phyloP scores from a whole-genome alignment of 1,140 invertebrate genomes.

The Ditylenchus dipsaci region DNA sequence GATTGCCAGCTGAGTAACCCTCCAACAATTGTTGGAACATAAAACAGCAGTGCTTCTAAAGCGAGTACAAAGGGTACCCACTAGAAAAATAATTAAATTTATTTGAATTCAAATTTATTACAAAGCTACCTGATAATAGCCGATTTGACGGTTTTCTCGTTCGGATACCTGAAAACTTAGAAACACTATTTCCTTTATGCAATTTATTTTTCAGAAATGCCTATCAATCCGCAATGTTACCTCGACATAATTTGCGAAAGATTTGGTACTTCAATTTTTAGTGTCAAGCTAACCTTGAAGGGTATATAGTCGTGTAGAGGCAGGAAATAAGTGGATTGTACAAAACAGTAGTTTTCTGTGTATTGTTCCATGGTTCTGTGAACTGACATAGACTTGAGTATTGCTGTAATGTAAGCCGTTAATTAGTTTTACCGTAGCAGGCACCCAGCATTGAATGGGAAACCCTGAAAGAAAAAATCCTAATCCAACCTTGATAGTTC shows the following conservation, averaged over 20 bases:
- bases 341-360: slow-evolving; percentile 69
- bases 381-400: slow-evolving; percentile 30
- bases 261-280: too few species aligned
- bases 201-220: too few species aligned
- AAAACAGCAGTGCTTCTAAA: slow-evolving; percentile 85
- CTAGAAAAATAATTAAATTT: slow-evolving; percentile 58
- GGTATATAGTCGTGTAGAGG: slow-evolving; percentile 75
- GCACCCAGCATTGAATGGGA: slow-evolving; percentile 51
- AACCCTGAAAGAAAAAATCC: slow-evolving; percentile 15
- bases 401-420: neutral
- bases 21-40: slow-evolving; percentile 89
- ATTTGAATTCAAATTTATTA: too few species aligned
- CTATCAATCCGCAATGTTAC: too few species aligned
- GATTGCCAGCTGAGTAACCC: slow-evolving; percentile 58
- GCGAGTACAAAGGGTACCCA: slow-evolving; percentile 92
- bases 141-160: slow-evolving; percentile 80
- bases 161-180: slow-evolving; percentile 64
- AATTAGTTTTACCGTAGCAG: slow-evolving; percentile 38
- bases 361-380: slow-evolving; percentile 59
- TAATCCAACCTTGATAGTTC: neutral
- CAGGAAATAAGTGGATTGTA: slow-evolving; percentile 76
- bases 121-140: slow-evolving; percentile 76
- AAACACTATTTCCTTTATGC: slow-evolving; percentile 70
- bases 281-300: slow-evolving; percentile 68
- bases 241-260: too few species aligned